Evolutionary conservation across 92 coral and sea anemone genomes (phyloP), one percentile per base, ranked within the genome.

Genomic region (Bergia puertoricense): DNA sequence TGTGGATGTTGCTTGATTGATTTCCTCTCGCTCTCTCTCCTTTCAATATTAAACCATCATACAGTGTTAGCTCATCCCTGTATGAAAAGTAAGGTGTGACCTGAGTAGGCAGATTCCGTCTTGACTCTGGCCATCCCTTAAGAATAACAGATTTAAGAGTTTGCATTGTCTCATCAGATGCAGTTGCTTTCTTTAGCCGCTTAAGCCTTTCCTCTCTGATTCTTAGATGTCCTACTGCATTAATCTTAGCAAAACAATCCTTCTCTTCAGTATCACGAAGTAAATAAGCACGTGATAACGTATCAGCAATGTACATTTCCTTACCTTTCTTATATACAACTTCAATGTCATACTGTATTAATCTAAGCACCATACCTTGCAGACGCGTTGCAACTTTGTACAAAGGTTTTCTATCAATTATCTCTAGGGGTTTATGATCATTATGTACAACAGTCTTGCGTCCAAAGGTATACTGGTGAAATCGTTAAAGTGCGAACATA

Each of bases 401-500:
- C 18, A 85, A 59, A 8, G 79, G 88, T n/a, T 85, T 85, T 14
- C 80, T 57, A 69, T 69, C 88, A 69, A 85, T 85, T 80, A 85
- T 69, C 42, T 85, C 88, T 3, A 85, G 80, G 8, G 85, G 85
- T 40, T 72, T 72, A 2, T 23, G 76, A 72, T 72, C 76, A 72
- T 40, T 72, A 40, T 85, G 88, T 36, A 85, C 59, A 18, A 85
- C 69, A 15, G 88, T 85, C 16, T 85, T 38, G 79, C 88, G 80
- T 20, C 88, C 88, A 22, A 85, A 85, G 18, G 88, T 85, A 80
- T 85, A 71, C 42, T 85, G 88, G 14, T 85, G 80, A 38, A 85
- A 85, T 43, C 79, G 80, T 40, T 86, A 44, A 38, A 86, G 82
- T 48, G 82, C 44, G 51, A 74, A 86, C 73, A 86, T 72, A 15